phyloP scores from a whole-genome alignment of 2,797 vertebrate genomes.

The Sternarchorhynchus goeldii region DNA sequence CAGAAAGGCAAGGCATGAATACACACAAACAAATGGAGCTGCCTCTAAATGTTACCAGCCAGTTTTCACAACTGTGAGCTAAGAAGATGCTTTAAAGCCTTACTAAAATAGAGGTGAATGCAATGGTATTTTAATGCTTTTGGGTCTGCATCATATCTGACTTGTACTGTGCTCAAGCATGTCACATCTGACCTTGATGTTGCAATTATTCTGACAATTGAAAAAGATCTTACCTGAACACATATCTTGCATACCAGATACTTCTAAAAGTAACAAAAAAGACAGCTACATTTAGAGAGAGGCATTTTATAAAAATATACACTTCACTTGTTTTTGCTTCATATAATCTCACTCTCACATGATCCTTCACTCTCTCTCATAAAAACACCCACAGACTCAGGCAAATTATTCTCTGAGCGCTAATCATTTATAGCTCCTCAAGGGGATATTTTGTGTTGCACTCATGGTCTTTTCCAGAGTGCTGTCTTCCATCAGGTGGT shows the following conservation, averaged over 20 bases:
- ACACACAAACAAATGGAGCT: neutral
- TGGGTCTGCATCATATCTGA: neutral
- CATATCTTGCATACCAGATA: neutral
- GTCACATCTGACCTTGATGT: no score
- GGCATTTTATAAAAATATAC: neutral
- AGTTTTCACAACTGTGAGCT: neutral
- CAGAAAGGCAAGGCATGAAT: neutral
- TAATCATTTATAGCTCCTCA: neutral
- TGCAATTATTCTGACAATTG: no score
- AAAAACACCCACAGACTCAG: neutral
- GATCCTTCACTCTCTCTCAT: neutral
- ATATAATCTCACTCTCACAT: neutral
- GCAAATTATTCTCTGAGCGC: neutral
- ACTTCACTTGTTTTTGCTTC: neutral
- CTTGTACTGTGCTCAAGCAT: neutral
- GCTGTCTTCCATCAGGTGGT: constrained; percentile 1
- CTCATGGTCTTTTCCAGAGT: neutral
- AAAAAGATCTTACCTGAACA: no score
- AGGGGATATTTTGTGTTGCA: neutral
- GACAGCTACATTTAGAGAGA: neutral
- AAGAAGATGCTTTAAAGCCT: neutral
- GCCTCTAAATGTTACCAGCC: neutral
- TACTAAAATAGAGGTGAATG: neutral
- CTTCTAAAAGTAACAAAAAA: neutral
- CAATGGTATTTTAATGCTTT: neutral